Conservation (phyloP, 2,113 vertebrate genomes). For the Pluvianellus socialis region DNA sequence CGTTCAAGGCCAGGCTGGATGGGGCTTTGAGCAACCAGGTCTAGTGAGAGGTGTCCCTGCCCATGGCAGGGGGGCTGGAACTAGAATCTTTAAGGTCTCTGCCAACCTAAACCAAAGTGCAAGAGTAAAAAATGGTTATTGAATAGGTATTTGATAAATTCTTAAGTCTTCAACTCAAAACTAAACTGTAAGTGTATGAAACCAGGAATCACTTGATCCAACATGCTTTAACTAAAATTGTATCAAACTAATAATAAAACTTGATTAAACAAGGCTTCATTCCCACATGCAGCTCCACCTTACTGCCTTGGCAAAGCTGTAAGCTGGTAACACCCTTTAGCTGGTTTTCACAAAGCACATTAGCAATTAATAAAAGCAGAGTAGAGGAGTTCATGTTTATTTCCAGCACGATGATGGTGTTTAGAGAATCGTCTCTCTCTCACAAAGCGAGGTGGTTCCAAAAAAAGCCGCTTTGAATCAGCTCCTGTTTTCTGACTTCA, state of each 20-base stretch:
- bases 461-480: background rate
- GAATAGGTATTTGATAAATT: background rate
- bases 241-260: constrained; percentile 66
- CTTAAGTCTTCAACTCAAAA: background rate
- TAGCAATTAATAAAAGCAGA: background rate
- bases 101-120: background rate
- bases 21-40: no score
- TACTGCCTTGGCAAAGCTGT: constrained; percentile 55
- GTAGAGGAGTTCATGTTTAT: background rate
- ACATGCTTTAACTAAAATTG: constrained; percentile 66
- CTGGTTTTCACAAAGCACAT: constrained; percentile 17
- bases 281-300: constrained; percentile 73
- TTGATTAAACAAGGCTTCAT: constrained; percentile 72
- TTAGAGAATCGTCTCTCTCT: background rate
- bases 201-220: constrained; percentile 57
- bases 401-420: background rate
- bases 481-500: background rate
- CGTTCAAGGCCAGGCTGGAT: no score
- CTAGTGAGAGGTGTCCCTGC: no score
- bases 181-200: background rate
- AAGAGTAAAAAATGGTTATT: background rate
- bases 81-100: no score
- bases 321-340: constrained; percentile 59
- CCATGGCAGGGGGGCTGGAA: no score
- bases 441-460: background rate